phyloP scores from a whole-genome alignment of 2,888 invertebrate genomes.

The Chalcis sispes region DNA sequence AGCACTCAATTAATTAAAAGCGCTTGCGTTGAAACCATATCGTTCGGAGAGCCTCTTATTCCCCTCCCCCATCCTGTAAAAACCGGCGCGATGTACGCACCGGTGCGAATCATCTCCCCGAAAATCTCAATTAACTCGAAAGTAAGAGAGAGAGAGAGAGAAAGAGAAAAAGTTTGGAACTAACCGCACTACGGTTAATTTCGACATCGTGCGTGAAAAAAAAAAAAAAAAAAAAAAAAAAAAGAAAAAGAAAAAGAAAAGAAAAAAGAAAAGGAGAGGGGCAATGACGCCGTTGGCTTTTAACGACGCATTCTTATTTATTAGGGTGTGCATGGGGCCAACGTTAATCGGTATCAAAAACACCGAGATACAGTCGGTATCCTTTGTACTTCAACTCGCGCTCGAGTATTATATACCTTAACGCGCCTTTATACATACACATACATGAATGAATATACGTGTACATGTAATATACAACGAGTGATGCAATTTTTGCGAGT shows the following conservation, averaged over 20 bases:
- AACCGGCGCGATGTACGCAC: background rate
- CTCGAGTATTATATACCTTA: too few species aligned
- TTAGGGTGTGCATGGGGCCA: slow-evolving; percentile 50
- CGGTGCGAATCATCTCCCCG: slow-evolving; percentile 31
- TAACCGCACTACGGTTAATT: background rate
- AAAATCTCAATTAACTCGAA: slow-evolving; percentile 51
- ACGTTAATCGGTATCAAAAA: slow-evolving; percentile 51
- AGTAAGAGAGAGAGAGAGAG: too few species aligned
- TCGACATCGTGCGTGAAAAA: slow-evolving; percentile 25
- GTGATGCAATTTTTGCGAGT: too few species aligned
- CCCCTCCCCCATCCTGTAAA: too few species aligned
- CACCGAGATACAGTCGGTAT: slow-evolving; percentile 34
- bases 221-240: background rate
- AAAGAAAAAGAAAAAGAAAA: background rate
- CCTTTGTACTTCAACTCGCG: slow-evolving; percentile 37
- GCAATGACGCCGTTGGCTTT: slow-evolving; percentile 6
- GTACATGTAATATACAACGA: too few species aligned
- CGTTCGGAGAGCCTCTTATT: too few species aligned
- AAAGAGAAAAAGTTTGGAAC: too few species aligned
- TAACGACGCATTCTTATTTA: slow-evolving; percentile 52
- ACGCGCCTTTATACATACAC: too few species aligned
- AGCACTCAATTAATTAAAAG: too few species aligned
- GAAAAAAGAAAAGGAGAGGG: background rate
- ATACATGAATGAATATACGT: too few species aligned
- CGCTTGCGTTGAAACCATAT: too few species aligned